phyloP scores from a whole-genome alignment of 2,113 vertebrate species.

The Tichodroma muraria region DNA sequence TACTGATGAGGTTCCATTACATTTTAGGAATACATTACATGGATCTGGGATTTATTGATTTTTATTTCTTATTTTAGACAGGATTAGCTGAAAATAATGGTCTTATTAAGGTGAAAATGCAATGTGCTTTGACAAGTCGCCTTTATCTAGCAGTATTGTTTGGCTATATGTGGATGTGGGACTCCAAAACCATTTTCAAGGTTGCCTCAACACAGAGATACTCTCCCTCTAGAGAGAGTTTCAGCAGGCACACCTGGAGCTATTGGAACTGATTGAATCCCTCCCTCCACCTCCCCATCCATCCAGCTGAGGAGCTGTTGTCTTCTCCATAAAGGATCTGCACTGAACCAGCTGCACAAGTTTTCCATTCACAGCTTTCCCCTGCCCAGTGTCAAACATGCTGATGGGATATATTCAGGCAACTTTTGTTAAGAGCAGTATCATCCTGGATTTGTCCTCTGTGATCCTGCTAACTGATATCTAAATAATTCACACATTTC shows the following conservation, averaged over 20 bases:
- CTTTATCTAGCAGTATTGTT: not conserved
- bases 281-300: not conserved
- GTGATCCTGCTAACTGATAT: slow-evolving; percentile 11
- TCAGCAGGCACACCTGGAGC: not conserved
- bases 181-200: not conserved
- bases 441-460: not conserved
- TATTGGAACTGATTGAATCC: not conserved
- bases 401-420: not conserved
- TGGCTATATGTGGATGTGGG: not conserved
- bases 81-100: not conserved
- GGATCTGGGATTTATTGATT: not conserved
- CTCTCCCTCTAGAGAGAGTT: not conserved
- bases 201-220: not conserved
- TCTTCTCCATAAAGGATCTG: not conserved
- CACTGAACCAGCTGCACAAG: not conserved
- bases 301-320: not conserved
- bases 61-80: not conserved
- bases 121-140: not conserved
- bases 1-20: not conserved
- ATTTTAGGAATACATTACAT: slow-evolving; percentile 13
- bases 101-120: slow-evolving; percentile 29
- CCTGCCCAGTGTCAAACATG: not conserved
- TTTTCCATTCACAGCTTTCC: not conserved
- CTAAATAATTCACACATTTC: slow-evolving; percentile 20
- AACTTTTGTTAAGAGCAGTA: not conserved